Evolutionary conservation across 2,888 invertebrate genomes (phyloP).

Genomic region (Agrochola circellaris): DNA sequence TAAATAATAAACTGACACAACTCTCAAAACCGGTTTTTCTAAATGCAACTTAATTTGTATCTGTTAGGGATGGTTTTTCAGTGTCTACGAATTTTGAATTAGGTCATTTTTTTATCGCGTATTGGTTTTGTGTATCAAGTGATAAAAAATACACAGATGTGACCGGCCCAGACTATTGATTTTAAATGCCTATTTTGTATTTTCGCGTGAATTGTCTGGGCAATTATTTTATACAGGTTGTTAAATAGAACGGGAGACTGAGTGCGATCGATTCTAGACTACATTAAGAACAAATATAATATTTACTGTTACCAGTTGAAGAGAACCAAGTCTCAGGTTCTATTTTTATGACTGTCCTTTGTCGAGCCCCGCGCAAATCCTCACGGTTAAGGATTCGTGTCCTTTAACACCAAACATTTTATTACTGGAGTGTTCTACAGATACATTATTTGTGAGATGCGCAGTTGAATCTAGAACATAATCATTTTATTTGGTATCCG

Average conservation of each 20-base stretch:
- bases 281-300: background rate
- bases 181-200: constrained; percentile 27
- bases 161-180: constrained; percentile 37
- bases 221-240: background rate
- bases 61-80: constrained; percentile 25
- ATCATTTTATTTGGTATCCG: background rate
- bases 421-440: background rate
- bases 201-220: background rate
- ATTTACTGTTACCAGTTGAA: background rate
- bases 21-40: constrained; percentile 1
- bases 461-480: background rate
- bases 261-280: background rate
- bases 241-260: too few species aligned
- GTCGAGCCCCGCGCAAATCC: constrained; percentile 7
- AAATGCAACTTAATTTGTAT: constrained; percentile 9
- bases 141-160: constrained; percentile 52
- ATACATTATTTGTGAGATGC: too few species aligned
- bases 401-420: constrained; percentile 1
- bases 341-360: background rate
- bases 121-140: constrained; percentile 19
- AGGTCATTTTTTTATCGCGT: background rate
- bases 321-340: background rate
- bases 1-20: constrained; percentile 16
- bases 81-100: background rate
- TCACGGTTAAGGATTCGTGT: background rate